These are phyloP conservation scores for Melipona beecheii DNA, from an alignment of 2,888 invertebrate species.

Conservation along the genomic window DNA sequence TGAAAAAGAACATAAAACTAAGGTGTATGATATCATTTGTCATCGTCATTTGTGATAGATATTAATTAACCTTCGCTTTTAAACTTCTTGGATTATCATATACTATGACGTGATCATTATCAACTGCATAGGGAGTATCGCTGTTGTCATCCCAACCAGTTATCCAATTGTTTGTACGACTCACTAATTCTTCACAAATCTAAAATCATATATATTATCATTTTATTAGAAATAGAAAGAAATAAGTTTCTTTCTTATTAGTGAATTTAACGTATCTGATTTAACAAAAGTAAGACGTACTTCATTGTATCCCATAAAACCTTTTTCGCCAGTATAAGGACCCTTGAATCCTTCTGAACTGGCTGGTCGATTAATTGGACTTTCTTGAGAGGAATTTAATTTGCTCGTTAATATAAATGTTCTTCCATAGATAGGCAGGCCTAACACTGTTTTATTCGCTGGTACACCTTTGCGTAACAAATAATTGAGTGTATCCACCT, in stretches of 20 bases:
- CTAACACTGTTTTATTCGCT: conserved; percentile 91
- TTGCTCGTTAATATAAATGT: conserved; percentile 87
- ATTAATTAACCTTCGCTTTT: conserved; percentile 87
- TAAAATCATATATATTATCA: conserved; percentile 36
- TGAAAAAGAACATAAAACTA: conserved; percentile 38
- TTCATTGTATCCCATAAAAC: conserved; percentile 96
- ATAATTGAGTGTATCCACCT: conserved; percentile 92
- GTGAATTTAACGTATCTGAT: background rate
- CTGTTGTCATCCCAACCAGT: conserved; percentile 89
- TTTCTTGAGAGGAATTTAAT: conserved; percentile 68
- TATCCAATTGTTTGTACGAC: conserved; percentile 85
- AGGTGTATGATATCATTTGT: background rate
- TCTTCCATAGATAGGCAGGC: conserved; percentile 93
- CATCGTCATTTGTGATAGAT: too few species aligned
- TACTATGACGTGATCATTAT: conserved; percentile 88
- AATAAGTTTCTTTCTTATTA: background rate
- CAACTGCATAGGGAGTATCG: conserved; percentile 87
- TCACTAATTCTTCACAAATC: conserved; percentile 76
- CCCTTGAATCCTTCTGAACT: conserved; percentile 89
- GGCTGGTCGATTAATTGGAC: conserved; percentile 85
- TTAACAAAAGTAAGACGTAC: conserved; percentile 81
- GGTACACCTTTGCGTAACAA: conserved; percentile 90
- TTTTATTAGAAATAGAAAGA: background rate
- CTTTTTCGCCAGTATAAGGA: conserved; percentile 91
- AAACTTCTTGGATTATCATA: conserved; percentile 92